These are phyloP conservation scores for Gobio occitaniae DNA, from an alignment of 2,797 vertebrate species.

Conservation along the genomic window DNA sequence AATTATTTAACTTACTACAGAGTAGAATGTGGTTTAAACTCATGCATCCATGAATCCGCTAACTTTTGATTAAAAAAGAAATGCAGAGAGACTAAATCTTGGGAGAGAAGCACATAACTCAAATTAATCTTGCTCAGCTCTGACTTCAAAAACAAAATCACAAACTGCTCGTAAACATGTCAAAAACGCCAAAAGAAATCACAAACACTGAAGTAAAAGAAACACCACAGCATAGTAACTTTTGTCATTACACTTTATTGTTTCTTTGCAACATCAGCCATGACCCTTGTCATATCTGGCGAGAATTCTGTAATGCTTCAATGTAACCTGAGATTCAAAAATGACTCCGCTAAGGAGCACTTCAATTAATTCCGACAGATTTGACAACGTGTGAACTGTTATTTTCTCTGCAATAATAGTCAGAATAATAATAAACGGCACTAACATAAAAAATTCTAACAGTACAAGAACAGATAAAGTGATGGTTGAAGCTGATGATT, in stretches of 20 bases:
- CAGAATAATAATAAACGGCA: constrained; percentile 27
- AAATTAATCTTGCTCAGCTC: not conserved
- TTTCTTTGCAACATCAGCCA: constrained; percentile 75
- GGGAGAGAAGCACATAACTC: not conserved
- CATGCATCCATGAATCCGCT: not conserved
- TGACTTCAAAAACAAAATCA: not conserved
- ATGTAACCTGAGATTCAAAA: constrained; percentile 85
- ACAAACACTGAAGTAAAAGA: constrained; percentile 59
- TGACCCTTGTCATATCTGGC: constrained; percentile 77
- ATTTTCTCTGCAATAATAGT: constrained; percentile 68
- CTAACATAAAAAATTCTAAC: constrained; percentile 61
- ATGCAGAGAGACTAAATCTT: not conserved
- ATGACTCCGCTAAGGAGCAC: constrained; percentile 76
- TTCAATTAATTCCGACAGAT: constrained; percentile 70
- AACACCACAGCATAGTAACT: constrained; percentile 64
- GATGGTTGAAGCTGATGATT: constrained; percentile 60
- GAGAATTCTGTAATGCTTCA: constrained; percentile 80
- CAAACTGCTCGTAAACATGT: constrained; percentile 20
- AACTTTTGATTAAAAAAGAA: not conserved
- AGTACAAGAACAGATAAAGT: constrained; percentile 75
- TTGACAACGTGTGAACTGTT: constrained; percentile 69
- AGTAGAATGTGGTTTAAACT: not conserved
- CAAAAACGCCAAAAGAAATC: not conserved
- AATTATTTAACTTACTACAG: not conserved
- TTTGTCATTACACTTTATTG: constrained; percentile 78